Evolutionary conservation across 2,113 vertebrate species (phyloP).

Genomic region (Procavia capensis): DNA sequence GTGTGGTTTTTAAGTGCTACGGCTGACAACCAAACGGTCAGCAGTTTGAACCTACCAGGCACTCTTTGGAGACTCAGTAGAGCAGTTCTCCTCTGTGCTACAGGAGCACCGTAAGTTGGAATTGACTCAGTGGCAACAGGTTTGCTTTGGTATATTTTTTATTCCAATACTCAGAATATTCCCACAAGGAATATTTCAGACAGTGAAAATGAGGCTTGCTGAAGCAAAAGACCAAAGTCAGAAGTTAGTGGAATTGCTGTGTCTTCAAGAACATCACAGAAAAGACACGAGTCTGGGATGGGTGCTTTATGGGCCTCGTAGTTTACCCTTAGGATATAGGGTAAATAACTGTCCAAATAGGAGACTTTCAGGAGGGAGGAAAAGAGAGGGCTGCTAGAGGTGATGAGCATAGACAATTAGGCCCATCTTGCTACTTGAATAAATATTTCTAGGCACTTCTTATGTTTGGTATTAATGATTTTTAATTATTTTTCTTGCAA

Average conservation of each 20-base stretch:
- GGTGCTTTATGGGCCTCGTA: neutral
- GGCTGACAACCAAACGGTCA: too few relatives aligned
- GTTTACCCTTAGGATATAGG: neutral
- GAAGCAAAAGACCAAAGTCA: neutral
- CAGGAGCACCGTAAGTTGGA: too few relatives aligned
- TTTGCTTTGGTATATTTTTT: too few relatives aligned
- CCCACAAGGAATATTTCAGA: neutral
- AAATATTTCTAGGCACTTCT: neutral
- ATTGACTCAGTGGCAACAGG: too few relatives aligned
- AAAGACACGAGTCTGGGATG: neutral
- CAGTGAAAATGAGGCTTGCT: neutral
- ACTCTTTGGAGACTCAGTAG: too few relatives aligned
- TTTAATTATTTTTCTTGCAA: constrained; percentile 2
- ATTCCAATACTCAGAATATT: neutral
- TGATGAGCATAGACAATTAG: neutral
- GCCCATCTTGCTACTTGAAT: neutral
- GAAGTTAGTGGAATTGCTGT: neutral
- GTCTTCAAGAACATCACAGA: neutral
- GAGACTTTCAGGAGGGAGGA: neutral
- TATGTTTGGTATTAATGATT: neutral
- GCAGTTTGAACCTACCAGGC: too few relatives aligned
- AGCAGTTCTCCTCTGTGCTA: too few relatives aligned
- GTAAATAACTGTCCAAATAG: neutral
- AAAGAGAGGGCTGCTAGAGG: neutral
- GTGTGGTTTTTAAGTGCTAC: too few relatives aligned